Evolutionary conservation across 2,113 vertebrate species (phyloP), one percentile per base, ranked within the genome.

Genomic region (Pachypanchax playfairii): DNA sequence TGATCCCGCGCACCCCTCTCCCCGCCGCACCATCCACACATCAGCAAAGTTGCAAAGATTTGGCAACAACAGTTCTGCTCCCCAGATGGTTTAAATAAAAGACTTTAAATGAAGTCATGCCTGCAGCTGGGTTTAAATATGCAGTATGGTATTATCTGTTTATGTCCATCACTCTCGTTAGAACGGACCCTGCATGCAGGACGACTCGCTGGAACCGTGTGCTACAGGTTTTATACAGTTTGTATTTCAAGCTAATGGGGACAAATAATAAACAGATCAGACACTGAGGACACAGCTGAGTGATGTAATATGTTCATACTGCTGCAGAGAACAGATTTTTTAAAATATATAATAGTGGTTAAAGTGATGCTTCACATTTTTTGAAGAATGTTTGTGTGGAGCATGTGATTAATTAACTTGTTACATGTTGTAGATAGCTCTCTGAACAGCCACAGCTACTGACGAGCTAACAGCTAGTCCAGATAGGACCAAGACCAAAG

Each of bases 31-130:
- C 21, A 47, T 59, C 54, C 77, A 5, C 64, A 66, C 68, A 60
- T 64, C 79, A 69, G 71, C 57, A 73, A 59, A 78, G 82, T 73
- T 82, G 73, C 70, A 48, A 35, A 61, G 47, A 70, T 63, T 64
- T 80, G 73, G 75, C 85, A 80, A 25, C 44, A 41, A 56, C 68
- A 61, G 21, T 51, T 71, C 51, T 69, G 44, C 53, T 75, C 58
- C 67, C 35, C 56, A 69, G 69, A 80, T 66, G 63, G 66, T 61
- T 73, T 15, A 57, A 81, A 70, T 36, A 52, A 29, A 42, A 52
- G 35, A 51, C 43, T 44, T 51, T 58, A 66, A 77, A 71, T 78
- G 63, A 76, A 75, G 73, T 73, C 25, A 33, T 42, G 59, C 57
- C 66, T 66, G 58, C 48, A 65, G 67, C 56, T 25, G 26, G 28